Base-by-base conservation (phyloP, 2,113 vertebrate species). In the Macroglossus sobrinus region DNA sequence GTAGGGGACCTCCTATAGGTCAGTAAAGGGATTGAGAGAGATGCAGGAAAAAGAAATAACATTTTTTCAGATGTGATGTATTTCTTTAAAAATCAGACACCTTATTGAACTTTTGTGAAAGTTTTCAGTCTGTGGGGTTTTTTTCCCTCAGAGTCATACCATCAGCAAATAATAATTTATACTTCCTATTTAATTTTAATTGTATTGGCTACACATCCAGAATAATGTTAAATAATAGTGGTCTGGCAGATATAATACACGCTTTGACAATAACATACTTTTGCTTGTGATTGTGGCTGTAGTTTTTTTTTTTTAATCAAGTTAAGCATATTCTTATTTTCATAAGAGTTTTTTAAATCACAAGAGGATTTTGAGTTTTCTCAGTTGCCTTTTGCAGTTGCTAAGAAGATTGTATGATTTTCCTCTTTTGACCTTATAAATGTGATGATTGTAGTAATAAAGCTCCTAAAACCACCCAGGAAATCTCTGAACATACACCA, bases 291-390 rank as follows among this genome's bases (percentile, higher is more conserved):
- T 92, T 82, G 10, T 84, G 71, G 38, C 57, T 74, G 0, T 64
- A 45, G 21, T 69, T 82, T 78, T 93, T 38, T 93, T 38, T 71
- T 40, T 40, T 2, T 72, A 43, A 61, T 81, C 22, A 74, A 38
- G 22, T 86, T 53, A 78, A 78, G 9, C 57, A 19, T 89, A 78
- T 68, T 66, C 14, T 84, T 94, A 68, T 85, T 89, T 93, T 81
- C 85, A 40, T 47, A 80, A 72, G 50, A 66, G 16, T 26, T 84
- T 96, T 95, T 84, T 53, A 66, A 84, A 64, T 59, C 5, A 45
- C 43, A 76, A 78, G 74, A 68, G 14, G 1, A 68, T 55, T 91
- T 90, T 95, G 55, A 95, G 87, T 89, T 91, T 91, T 91, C n/a
- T 79, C 55, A 82, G 13, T 71, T 33, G 5, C 43, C 22, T 59